Conservation (phyloP, 2,113 vertebrate species). For the Corythoichthys haematopterus region DNA sequence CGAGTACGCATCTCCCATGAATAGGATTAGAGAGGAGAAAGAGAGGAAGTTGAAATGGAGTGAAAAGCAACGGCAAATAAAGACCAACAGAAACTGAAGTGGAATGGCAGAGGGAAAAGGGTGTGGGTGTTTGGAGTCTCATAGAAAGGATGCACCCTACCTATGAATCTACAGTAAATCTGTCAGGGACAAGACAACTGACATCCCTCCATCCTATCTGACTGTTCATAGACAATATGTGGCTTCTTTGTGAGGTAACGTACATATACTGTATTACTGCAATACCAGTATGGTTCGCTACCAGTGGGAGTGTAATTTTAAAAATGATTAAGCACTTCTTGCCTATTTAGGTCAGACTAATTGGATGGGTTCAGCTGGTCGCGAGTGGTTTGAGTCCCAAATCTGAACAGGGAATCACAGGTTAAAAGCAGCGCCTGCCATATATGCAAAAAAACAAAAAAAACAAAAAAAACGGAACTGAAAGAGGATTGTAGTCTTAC, state of each 20-base stretch:
- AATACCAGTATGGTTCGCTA: background rate
- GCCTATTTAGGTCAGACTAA: conserved; percentile 13
- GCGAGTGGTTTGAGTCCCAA: conserved; percentile 5
- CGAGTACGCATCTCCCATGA: conserved; percentile 60
- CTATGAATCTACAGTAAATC: conserved; percentile 41
- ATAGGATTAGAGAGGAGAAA: conserved; percentile 62
- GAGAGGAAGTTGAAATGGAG: conserved; percentile 52
- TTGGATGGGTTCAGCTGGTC: conserved; percentile 4
- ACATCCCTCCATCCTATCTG: background rate
- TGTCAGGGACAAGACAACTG: conserved; percentile 16
- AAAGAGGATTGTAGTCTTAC: conserved; percentile 7
- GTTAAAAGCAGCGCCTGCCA: background rate
- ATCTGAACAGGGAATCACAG: conserved; percentile 2
- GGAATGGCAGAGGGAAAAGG: conserved; percentile 28
- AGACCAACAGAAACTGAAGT: conserved; percentile 49
- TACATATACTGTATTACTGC: background rate
- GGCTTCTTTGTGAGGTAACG: background rate
- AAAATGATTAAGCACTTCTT: conserved; percentile 7
- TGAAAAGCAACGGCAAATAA: conserved; percentile 60
- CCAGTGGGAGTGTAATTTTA: conserved; percentile 4
- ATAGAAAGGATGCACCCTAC: conserved; percentile 15
- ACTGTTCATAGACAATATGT: background rate
- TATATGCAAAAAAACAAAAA: background rate
- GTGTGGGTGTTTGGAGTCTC: background rate
- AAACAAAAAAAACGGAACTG: background rate